Evolutionary conservation across 2,888 invertebrate species (phyloP), one percentile per base, ranked within the genome.

Genomic region (Craniophora ligustri): DNA sequence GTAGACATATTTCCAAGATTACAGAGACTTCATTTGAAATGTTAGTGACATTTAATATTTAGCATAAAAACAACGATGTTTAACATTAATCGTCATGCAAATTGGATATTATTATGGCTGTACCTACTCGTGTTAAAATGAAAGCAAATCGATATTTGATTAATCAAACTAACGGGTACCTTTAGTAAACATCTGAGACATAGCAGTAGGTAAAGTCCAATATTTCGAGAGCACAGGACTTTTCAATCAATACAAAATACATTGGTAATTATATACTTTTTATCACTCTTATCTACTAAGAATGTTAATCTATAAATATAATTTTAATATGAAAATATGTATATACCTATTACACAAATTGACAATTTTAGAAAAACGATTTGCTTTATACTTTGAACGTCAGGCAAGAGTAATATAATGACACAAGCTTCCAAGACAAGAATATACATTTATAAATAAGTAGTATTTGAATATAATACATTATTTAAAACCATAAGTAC

Each of bases 331-430:
- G 31, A 49, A 57, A 57, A 45, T 48, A 56, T 63, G 50, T 21
- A 45, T n/a, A 6, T 50, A 41, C 31, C 44, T 45, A 45, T 36
- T 45, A 58, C 41, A 11, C 2, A 30, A 40, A 38, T 34, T 41
- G 48, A 61, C 30, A 61, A 11, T 46, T 47, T 61, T 11, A 56
- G 34, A 48, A 39, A 48, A 34, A 36, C 15, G 6, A 16, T 47
- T 59, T 51, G 41, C 42, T 51, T 53, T 46, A 38, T 56, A 65
- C 46, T 30, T 5, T 34, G 45, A 36, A 41, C 32, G 38, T 57
- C 54, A 63, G 74, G 72, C 66, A 73, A 73, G 74, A 63, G 61
- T 62, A 67, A 65, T 72, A 70, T 67, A 61, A 67, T 13, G 8
- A 45, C 39, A 47, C 57, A 53, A 21, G 26, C 47, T 40, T 45